Evolutionary conservation across 2,797 vertebrate species (phyloP), one percentile per base, ranked within the genome.

Genomic region (Sternotherus odoratus): DNA sequence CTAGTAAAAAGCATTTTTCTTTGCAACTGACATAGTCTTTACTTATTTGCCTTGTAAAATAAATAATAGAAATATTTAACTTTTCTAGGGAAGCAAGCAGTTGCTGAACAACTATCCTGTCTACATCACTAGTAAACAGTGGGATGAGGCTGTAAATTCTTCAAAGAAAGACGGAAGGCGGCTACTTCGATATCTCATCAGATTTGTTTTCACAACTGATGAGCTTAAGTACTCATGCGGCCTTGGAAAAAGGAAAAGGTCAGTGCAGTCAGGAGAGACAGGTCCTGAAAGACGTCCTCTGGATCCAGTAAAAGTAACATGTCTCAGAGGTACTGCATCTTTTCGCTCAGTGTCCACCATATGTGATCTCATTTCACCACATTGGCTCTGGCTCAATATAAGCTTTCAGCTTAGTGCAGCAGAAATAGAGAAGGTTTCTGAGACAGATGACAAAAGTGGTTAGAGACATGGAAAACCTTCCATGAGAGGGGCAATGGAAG

Each of bases 141-240:
- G 99, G 99, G 99, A 99, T 30, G 99, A 99, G 97, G 99, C 99
- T 10, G 99, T 99, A 93, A 99, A 99, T 98, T 99, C 99, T 80
- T 99, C 99, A 36, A 99, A 99, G 98, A 99, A 99, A 97, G 99
- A 99, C 1, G 99, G 99, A 92, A 97, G 99, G 13, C 98, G 99
- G 89, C 98, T 99, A 96, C 99, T 99, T 91, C 99, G 99, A 93
- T 99, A 99, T 98, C 98, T 99, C 98, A 99, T 99, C 96, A 99
- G 99, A 98, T 99, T 99, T 95, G 98, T 99, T 98, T 99, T 99
- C 98, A 99, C 99, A 96, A 99, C 99, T 33, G 99, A 99, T 95
- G 99, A 99, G 98, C 99, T 99, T 96, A 99, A 99, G 98, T 99
- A 99, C 98, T 99, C 99, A 86, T 99, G 99, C 94, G 99, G 99